A percentile compares a stretch with the other conserved stretches of the same genome.
Evolutionary conservation across 2,113 vertebrate genomes (phyloP).

Genomic region (Macquaria australasica): DNA sequence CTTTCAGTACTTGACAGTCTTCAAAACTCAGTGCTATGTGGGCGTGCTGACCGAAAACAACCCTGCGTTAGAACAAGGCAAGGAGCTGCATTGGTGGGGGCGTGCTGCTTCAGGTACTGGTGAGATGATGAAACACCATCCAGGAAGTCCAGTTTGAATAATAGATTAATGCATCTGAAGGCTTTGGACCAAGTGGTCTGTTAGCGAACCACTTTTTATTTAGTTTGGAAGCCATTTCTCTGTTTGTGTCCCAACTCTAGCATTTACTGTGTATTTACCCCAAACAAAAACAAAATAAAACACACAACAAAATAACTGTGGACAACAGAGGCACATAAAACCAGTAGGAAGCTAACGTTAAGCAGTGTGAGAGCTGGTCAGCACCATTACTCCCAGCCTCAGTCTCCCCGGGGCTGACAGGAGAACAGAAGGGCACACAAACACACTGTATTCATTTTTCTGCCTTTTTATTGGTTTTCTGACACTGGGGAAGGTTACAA

Average conservation of each 20-base stretch:
- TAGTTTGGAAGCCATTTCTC: conserved; percentile 21
- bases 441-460: conserved; percentile 64
- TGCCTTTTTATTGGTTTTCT: conserved; percentile 74
- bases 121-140: background rate
- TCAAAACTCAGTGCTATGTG: background rate
- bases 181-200: background rate
- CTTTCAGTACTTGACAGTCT: conserved; percentile 12
- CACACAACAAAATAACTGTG: conserved; percentile 39
- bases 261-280: conserved; percentile 45
- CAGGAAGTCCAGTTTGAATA: conserved; percentile 2
- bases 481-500: conserved; percentile 68
- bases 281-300: conserved; percentile 43
- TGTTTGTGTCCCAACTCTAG: conserved; percentile 15
- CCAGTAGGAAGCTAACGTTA: conserved; percentile 44
- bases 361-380: conserved; percentile 61
- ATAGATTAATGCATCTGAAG: background rate
- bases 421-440: conserved; percentile 63
- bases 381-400: conserved; percentile 62
- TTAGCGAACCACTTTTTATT: conserved; percentile 35
- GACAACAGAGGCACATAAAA: conserved; percentile 66
- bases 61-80: background rate
- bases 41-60: background rate
- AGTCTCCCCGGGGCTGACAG: conserved; percentile 59
- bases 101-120: background rate
- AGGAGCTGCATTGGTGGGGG: background rate